These are phyloP conservation scores for Hesperophylax magnus DNA, from an alignment of 1,140 invertebrate species.

Conservation along the genomic window DNA sequence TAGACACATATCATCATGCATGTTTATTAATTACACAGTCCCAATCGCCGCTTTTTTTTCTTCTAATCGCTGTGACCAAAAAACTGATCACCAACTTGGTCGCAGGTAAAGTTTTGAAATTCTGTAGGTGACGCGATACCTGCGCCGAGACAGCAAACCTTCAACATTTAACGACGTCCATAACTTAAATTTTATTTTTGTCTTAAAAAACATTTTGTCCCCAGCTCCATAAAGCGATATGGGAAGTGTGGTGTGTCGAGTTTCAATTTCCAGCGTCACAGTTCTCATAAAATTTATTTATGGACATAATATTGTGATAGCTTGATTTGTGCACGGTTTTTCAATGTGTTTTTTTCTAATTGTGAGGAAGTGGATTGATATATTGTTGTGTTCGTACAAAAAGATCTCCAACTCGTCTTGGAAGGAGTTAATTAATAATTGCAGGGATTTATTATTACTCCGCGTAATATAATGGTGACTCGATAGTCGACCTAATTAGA, in stretches of 20 bases:
- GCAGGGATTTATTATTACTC: too few relatives aligned
- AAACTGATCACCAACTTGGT: background rate
- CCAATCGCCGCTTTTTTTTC: too few relatives aligned
- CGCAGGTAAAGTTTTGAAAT: background rate
- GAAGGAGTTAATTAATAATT: too few relatives aligned
- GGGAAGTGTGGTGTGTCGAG: constrained; percentile 19
- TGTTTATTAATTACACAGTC: too few relatives aligned
- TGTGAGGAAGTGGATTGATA: too few relatives aligned
- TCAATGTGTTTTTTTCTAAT: background rate
- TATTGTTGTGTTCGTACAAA: too few relatives aligned
- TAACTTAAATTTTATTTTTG: constrained; percentile 30
- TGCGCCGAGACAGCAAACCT: background rate
- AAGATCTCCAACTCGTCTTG: too few relatives aligned
- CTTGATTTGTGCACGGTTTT: background rate
- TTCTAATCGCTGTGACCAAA: too few relatives aligned
- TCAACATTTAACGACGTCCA: constrained; percentile 28
- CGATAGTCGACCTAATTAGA: too few relatives aligned
- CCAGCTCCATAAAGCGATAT: constrained; percentile 4
- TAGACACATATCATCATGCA: too few relatives aligned
- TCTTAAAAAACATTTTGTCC: constrained; percentile 29
- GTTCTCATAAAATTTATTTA: constrained; percentile 21
- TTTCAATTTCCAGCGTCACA: constrained; percentile 13
- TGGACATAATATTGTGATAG: background rate
- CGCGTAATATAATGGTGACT: too few relatives aligned
- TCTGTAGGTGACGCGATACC: background rate